Evolutionary conservation across 2,888 invertebrate species (phyloP), one percentile per base, ranked within the genome.

Genomic region (Melanotus villosus): DNA sequence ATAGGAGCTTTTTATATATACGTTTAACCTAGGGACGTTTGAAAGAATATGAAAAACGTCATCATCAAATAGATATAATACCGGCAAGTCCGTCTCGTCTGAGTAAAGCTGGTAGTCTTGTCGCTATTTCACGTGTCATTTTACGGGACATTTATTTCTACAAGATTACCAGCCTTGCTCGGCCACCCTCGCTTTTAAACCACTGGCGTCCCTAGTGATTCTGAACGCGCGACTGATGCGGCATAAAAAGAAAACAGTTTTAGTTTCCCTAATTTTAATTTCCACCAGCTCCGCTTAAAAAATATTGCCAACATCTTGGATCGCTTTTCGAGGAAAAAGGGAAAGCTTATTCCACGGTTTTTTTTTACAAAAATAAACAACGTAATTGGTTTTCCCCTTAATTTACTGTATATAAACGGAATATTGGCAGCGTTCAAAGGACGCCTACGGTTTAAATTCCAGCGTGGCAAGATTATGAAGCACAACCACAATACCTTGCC

Each of bases 61-160:
- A 10, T 30, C 38, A 18, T 52, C 62, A 38, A 30, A 36, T 18
- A 36, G 50, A 54, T 41, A 56, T 38, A 64, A 50, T 63, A 14
- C 41, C 18, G 16, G 16, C 9, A 16, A 18, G 18, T 21, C 34
- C 36, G 34, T 23, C 47, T 26, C 45, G 21, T 21, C 47, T 43
- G 30, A 65, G 38, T 47, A 58, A 63, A 65, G 50, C 45, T 47
- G 38, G 50, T 38, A 68, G 45, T 66, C 57, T 70, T 64, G 38
- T 54, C 58, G 71, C 56, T 71, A 68, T 68, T 71, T 71, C 60
- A 63, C 57, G 63, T 70, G 70, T 67, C 70, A 71, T 71, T 71
- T 71, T 65, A 71, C 68, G 71, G 68, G 56, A 68, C 71, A 68
- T 71, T 71, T 71, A 71, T 65, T 68, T 68, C 52, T 71, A 64